Evolutionary conservation across 2,888 invertebrate species (phyloP), one percentile per base, ranked within the genome.

Genomic region (Erebia ligea): DNA sequence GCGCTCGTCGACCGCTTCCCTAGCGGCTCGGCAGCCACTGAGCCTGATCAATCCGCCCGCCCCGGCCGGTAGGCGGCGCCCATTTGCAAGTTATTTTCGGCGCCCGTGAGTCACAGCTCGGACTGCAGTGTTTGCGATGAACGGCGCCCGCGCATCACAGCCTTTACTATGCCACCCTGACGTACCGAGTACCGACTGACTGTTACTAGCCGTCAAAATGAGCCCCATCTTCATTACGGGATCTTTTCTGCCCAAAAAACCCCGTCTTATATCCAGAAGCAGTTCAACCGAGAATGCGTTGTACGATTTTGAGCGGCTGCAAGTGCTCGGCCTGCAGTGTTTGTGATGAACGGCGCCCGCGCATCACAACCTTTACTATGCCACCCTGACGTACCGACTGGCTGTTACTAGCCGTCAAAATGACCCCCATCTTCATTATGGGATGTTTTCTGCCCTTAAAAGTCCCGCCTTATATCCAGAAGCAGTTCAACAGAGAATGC

Each of bases 41-140:
- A 90, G 87, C 87, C 83, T 84, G 79, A 81, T 80, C 84, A 79
- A 82, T 82, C 90, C 90, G 92, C 91, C 92, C 92, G 92, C 92
- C 92, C 90, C 88, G 88, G 90, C 87, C 91, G 92, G 86, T 92
- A 92, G 92, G 92, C 91, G 92, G 92, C 92, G 92, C 92, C 92
- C 92, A 88, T 87, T 84, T 85, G 85, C 82, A 80, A 82, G 85
- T 82, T 93, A 93, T 93, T 93, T 91, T 86, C 82, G 90, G 92
- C 89, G 84, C 82, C 80, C 82, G 87, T 93, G 93, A 93, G 85
- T 93, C 93, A 93, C 82, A 81, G 84, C 87, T 87, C 86, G 83
- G 85, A 84, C 88, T 82, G 87, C 90, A 80, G 73, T 73, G 76
- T 69, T 77, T 73, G 77, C 73, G 82, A 84, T 86, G 78, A 79